These are phyloP conservation scores for Phoxinus phoxinus DNA, from an alignment of 2,113 vertebrate genomes.

Conservation along the genomic window DNA sequence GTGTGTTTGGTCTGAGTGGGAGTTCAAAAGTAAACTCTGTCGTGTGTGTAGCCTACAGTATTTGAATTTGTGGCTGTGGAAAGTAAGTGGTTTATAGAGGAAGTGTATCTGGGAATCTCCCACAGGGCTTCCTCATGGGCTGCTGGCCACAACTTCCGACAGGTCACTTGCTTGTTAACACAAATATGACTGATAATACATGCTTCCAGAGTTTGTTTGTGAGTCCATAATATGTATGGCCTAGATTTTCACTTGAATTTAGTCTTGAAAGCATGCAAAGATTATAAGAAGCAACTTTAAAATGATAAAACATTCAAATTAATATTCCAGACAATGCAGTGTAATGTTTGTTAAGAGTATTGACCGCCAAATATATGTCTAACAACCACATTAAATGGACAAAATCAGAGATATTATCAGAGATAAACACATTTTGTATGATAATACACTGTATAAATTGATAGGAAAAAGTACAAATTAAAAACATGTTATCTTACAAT, in stretches of 20 bases:
- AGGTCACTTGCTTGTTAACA: neutral
- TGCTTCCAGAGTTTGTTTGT: neutral
- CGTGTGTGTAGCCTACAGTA: no score
- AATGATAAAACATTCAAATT: no score
- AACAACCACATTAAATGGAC: neutral
- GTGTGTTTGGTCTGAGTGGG: constrained; percentile 17
- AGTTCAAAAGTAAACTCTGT: neutral
- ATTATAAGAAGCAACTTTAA: no score
- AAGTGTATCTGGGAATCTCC: constrained; percentile 51
- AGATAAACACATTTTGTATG: neutral
- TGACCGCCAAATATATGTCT: no score
- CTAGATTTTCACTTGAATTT: no score
- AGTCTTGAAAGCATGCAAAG: no score
- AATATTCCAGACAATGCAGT: no score
- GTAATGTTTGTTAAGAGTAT: no score
- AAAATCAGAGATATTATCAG: neutral
- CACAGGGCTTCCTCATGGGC: neutral
- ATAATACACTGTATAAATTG: no score
- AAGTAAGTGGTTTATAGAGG: constrained; percentile 8
- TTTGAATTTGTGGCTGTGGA: constrained; percentile 38
- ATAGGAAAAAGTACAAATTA: no score
- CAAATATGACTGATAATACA: neutral
- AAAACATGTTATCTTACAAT: no score
- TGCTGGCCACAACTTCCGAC: constrained; percentile 15
- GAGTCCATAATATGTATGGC: neutral